A percentile compares a stretch with the other conserved stretches of the same genome.
These are phyloP conservation scores for Calypte anna DNA, from an alignment of 2,113 vertebrate species.

Conservation along the genomic window DNA sequence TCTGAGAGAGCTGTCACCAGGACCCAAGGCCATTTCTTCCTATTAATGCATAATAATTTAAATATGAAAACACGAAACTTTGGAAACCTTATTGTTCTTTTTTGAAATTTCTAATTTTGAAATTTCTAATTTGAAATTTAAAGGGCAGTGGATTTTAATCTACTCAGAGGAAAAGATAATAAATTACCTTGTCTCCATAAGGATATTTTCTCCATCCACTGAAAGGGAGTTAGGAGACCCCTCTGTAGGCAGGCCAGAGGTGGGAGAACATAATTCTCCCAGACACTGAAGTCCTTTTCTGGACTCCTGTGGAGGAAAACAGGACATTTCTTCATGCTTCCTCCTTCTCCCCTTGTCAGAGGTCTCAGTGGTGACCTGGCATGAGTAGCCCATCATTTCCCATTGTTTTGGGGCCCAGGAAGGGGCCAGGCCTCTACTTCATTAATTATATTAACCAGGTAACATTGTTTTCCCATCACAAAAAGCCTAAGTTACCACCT, in stretches of 20 bases:
- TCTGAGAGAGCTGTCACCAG: background rate
- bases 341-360: background rate
- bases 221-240: background rate
- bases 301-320: background rate
- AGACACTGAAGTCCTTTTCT: background rate
- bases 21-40: background rate
- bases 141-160: background rate
- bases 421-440: background rate
- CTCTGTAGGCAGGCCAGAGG: background rate
- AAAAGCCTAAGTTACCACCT: background rate
- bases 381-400: background rate
- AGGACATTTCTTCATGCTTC: background rate
- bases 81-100: background rate
- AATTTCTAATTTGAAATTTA: background rate
- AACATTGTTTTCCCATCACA: background rate
- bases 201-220: background rate
- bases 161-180: background rate
- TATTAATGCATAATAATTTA: background rate
- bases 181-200: background rate
- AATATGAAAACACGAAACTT: background rate
- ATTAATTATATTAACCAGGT: background rate
- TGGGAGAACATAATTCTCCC: accelerated
- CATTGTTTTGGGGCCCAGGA: background rate
- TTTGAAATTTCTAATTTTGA: no score
- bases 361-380: background rate